Base-by-base conservation (phyloP, 2,797 vertebrate species). In the Danio aesculapii region DNA sequence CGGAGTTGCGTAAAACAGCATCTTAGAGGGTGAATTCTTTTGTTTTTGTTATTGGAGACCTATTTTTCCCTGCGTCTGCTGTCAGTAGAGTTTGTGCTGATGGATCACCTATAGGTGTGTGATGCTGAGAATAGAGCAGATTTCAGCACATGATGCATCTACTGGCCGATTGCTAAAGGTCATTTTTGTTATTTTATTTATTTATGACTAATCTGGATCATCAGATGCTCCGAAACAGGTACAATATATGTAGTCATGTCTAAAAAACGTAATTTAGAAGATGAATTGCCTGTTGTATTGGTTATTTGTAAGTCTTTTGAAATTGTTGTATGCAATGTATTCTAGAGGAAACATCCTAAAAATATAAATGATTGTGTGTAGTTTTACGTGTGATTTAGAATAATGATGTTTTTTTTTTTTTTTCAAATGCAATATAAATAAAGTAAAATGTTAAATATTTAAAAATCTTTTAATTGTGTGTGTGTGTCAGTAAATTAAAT, bases 91-190 rank as follows among this genome's bases (percentile, higher is more conserved):
- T 47, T 7, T 53, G 43, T 46, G 62, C 79, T 87, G 87, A 88
- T 88, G 75, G 81, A 88, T 88, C 16, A 83, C 73, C 61, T 52
- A 39, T 39, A 53, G 59, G 66, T 76, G 11, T 5, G 66, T 83
- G 59, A 46, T 69, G 77, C 79, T 77, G 70, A 79, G 81, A 84
- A 85, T 82, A 84, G 79, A 84, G 64, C 53, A 69, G 43, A n/a
- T 8, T 49, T 70, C 75, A n/a, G 64, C 82, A 58, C 50, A 73
- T 79, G 79, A 85, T 84, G 77, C 83, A 86, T 84, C 81, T 82
- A 12, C 79, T 80, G 69, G 47, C 57, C 71, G 50, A 12, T n/a
- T 9, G 19, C 12, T 67, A 87, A 88, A 86, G 84, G 86, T 87
- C 84, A 84, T 80, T 84, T 81, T 76, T 79, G 69, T 83, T 82